phyloP scores from a whole-genome alignment of 2,888 invertebrate genomes.

The Brachylomia viminalis region DNA sequence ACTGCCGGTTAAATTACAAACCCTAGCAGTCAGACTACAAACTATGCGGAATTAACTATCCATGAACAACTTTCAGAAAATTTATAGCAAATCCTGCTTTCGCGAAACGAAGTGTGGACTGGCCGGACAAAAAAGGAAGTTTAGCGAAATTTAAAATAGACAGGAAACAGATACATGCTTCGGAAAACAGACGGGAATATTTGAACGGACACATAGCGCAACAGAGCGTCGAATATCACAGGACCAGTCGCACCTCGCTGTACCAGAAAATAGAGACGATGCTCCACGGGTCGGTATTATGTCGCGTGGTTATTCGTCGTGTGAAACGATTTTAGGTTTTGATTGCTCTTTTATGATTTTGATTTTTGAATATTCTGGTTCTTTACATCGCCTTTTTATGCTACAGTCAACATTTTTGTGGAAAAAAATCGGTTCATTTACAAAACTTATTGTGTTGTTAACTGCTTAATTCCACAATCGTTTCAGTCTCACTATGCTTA shows the following conservation, averaged over 20 bases:
- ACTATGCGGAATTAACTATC: conserved; percentile 66
- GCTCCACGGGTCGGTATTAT: conserved; percentile 90
- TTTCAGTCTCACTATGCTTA: neutral
- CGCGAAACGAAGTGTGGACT: conserved; percentile 86
- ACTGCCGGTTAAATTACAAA: conserved; percentile 33
- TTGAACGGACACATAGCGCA: conserved; percentile 79
- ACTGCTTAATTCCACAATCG: neutral
- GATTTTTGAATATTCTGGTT: conserved; percentile 18
- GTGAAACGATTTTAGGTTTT: conserved; percentile 38
- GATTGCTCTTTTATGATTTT: conserved; percentile 32
- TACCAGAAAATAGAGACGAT: conserved; percentile 92
- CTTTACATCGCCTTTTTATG: neutral
- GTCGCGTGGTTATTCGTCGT: conserved; percentile 47
- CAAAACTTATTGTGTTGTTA: neutral
- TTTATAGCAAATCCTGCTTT: conserved; percentile 87
- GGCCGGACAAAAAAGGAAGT: conserved; percentile 71
- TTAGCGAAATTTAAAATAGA: conserved; percentile 80
- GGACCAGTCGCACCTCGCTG: conserved; percentile 91
- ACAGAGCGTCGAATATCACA: conserved; percentile 89
- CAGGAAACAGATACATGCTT: conserved; percentile 86
- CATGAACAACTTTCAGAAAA: conserved; percentile 80
- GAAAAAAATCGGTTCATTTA: neutral
- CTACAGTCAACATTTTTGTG: neutral
- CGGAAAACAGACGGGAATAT: conserved; percentile 82
- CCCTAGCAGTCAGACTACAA: conserved; percentile 34